These are phyloP conservation scores for Automeris io DNA, from an alignment of 2,888 invertebrate genomes.

Conservation along the genomic window DNA sequence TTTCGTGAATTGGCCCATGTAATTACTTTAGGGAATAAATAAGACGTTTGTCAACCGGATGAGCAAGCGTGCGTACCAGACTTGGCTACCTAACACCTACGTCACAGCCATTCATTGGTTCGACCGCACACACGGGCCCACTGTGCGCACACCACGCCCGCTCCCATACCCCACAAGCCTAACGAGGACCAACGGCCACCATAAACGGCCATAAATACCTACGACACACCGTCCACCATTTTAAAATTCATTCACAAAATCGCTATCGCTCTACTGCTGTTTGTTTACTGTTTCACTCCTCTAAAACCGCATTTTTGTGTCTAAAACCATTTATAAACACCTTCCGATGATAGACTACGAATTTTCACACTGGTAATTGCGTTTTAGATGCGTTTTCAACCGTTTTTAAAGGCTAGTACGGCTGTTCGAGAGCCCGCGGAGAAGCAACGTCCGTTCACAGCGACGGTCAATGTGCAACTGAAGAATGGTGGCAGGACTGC, in stretches of 20 bases:
- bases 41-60: no score
- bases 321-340: conserved; percentile 21
- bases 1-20: no score
- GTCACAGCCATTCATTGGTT: conserved; percentile 71
- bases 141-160: conserved; percentile 12
- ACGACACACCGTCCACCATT: conserved; percentile 58
- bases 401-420: conserved; percentile 55
- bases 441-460: conserved; percentile 30
- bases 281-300: conserved; percentile 67
- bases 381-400: conserved; percentile 30
- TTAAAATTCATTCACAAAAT: conserved; percentile 76
- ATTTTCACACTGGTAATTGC: conserved; percentile 33
- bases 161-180: conserved; percentile 18
- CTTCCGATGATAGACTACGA: conserved; percentile 17
- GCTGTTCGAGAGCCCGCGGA: conserved; percentile 33
- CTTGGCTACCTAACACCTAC: conserved; percentile 50
- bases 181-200: conserved; percentile 11
- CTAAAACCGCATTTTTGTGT: conserved; percentile 29
- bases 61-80: conserved; percentile 16
- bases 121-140: conserved; percentile 56
- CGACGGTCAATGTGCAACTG: conserved; percentile 58
- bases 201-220: conserved; percentile 18
- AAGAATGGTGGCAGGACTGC: conserved; percentile 75
- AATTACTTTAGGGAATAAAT: no score
- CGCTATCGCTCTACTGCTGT: conserved; percentile 53